Conservation (phyloP, 2,797 vertebrate genomes). For the Miichthys miiuy region DNA sequence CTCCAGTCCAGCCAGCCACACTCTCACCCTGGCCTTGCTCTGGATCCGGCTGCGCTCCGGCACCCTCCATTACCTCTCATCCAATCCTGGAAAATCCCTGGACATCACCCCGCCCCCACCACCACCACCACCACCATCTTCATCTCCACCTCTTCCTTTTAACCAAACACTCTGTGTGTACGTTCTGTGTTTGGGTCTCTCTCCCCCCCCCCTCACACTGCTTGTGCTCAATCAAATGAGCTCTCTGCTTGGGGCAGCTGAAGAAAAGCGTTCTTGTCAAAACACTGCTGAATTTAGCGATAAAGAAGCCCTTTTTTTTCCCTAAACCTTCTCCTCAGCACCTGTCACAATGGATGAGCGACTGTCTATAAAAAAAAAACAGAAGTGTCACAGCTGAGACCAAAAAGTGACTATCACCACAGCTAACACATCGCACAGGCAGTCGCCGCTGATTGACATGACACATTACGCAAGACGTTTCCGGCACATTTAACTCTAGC, state of each 20-base stretch:
- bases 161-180: no score
- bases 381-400: constrained; percentile 67
- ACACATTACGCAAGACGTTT: constrained; percentile 51
- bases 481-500: constrained; percentile 37
- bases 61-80: no score
- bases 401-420: constrained; percentile 68
- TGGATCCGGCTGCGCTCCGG: no score
- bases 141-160: no score
- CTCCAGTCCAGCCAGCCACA: no score
- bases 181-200: no score
- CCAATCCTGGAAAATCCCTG: no score
- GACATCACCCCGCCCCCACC: no score
- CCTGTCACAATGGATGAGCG: constrained; percentile 75
- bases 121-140: no score
- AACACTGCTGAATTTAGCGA: constrained; percentile 65
- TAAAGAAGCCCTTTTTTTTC: constrained; percentile 52
- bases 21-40: no score
- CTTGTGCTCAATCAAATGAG: constrained; percentile 54
- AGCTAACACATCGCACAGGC: constrained; percentile 55
- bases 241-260: constrained; percentile 57
- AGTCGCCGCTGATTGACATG: constrained; percentile 70
- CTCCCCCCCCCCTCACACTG: no score
- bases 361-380: constrained; percentile 47
- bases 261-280: constrained; percentile 68
- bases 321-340: constrained; percentile 61